Conservation (phyloP, 2,797 vertebrate species). For the Sebastes umbrosus region DNA sequence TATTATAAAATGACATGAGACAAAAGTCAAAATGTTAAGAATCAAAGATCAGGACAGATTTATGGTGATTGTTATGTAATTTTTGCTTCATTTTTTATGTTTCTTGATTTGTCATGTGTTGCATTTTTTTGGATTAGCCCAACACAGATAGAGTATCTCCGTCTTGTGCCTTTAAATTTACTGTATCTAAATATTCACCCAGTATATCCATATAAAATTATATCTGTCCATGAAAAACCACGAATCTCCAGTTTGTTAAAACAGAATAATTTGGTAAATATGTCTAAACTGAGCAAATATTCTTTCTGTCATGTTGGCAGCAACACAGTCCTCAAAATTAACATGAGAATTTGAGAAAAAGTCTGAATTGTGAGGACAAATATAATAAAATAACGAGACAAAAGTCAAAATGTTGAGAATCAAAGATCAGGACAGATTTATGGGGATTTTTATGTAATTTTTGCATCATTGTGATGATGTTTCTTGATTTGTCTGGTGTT, state of each 20-base stretch:
- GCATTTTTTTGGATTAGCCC: neutral
- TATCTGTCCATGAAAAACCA: too few species aligned
- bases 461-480: neutral
- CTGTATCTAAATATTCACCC: neutral
- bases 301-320: too few species aligned
- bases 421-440: neutral
- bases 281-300: too few species aligned
- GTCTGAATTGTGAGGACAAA: neutral
- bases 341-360: neutral
- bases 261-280: too few species aligned
- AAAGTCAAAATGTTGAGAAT: neutral
- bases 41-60: neutral
- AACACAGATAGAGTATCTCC: neutral
- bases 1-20: neutral
- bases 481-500: neutral
- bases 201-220: too few species aligned
- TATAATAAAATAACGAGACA: neutral
- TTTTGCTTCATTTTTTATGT: neutral
- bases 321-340: too few species aligned
- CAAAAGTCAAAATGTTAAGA: neutral
- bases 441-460: neutral
- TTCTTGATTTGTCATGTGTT: neutral
- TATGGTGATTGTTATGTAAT: neutral
- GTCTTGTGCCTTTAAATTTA: neutral
- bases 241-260: too few species aligned